These are phyloP conservation scores for Laupala kohalensis DNA, from an alignment of 1,140 invertebrate species.

Conservation along the genomic window DNA sequence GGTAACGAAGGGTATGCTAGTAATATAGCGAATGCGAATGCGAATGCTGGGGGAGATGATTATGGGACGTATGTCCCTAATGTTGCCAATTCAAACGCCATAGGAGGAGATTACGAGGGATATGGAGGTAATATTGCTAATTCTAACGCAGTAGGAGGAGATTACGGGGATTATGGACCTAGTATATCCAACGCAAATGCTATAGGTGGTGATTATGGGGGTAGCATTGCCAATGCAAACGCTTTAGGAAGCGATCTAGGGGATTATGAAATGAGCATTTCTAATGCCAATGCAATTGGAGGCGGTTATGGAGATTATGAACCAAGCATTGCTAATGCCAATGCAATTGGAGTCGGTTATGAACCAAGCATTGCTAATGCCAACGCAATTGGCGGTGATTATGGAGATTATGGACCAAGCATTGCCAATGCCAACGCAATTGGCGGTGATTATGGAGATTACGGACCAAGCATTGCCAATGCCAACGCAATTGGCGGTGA, in stretches of 20 bases:
- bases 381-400: not conserved
- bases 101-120: not conserved
- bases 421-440: not conserved
- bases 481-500: not conserved
- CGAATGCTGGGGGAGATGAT: not conserved
- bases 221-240: not conserved
- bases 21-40: not conserved
- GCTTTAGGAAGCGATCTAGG: not conserved
- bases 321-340: not conserved
- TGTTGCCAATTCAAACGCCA: not conserved
- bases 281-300: not conserved
- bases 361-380: not conserved
- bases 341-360: too few relatives aligned
- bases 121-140: not conserved
- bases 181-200: not conserved
- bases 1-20: not conserved
- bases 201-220: not conserved
- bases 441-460: not conserved
- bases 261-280: not conserved
- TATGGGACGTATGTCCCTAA: not conserved
- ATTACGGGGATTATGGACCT: too few relatives aligned
- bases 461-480: not conserved
- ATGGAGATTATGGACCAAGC: not conserved
- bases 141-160: not conserved
- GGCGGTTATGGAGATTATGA: not conserved